Base-by-base conservation (phyloP, 2,113 vertebrate genomes). In the Argyrosomus japonicus region DNA sequence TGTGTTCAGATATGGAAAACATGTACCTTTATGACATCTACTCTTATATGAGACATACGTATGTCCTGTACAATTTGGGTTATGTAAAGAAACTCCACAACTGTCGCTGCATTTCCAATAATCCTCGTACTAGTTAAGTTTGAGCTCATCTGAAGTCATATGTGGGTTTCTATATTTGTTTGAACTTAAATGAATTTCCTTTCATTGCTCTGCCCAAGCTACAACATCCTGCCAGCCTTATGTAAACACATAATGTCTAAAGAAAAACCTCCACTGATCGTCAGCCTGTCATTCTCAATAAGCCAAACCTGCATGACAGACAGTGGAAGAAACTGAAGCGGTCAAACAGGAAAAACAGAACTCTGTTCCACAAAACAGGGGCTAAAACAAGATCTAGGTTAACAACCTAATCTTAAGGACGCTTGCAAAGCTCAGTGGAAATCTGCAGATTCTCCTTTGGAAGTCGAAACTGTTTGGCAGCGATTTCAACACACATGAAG, bases 301-400 rank as follows among this genome's bases (percentile, higher is more conserved):
- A 58, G 13, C 43, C 76, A 80, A 54, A 50, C 17, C 25, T 51
- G 53, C 21, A 0, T 32, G 9, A 74, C 83, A 69, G 69, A 29
- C 65, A 29, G 62, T 43, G 48, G 27, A 64, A 64, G 63, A 77
- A 75, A 67, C 69, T 2, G 0, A 63, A 58, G 73, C 61, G 13
- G 60, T 78, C 53, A 29, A 61, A 75, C 58, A n/a, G 64, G 74
- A 75, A 81, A 75, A 81, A 51, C 83, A 64, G 17, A 65, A 57
- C 6, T 27, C 19, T 29, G 58, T 40, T 77, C 64, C 65, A 64
- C 57, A 29, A 87, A 36, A 70, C 68, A 63, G 60, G 67, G 15
- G 47, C 72, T 60, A 40, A 61, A 86, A 65, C 63, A 29, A 57
- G 68, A 76, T 0, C 68, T 23, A 25, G 0, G 0, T 17, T 40